Evolutionary conservation across 2,113 vertebrate genomes (phyloP), one percentile per base, ranked within the genome.

Genomic region (Zingel zingel): DNA sequence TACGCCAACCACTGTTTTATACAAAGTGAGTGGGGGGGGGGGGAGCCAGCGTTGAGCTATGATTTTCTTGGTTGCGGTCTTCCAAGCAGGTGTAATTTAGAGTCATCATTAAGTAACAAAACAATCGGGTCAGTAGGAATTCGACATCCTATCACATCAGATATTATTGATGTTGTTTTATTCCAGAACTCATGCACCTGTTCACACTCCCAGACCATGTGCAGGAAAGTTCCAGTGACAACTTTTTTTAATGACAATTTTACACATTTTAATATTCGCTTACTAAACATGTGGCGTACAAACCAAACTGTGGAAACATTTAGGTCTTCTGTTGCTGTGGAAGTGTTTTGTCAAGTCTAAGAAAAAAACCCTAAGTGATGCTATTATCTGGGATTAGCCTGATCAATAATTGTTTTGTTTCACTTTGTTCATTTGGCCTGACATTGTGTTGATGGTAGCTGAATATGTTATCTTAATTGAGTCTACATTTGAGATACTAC

Each of bases 221-320:
- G 27, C 27, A 27, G 27, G 27, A 27, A 27, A 27, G 27, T 27
- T 27, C 27, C 27, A 27, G 27, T 3, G 27, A 27, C 6, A 58
- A 58, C 13, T 6, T 27, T 58, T 59, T 30, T 67, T 59, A 59
- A 70, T 48, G 30, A 47, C 15, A 18, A 72, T 27, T 68, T 70
- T 25, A 18, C 14, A 18, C 45, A 30, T 18, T 43, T 43, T 16
- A 11, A 50, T 50, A 30, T 50, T 23, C 0, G 3, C 21, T 64
- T 12, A 23, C 19, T n/a, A 9, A 13, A 15, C 36, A 64, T 8
- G 15, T 16, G 48, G 48, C 18, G 15, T 58, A 50, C 27, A 72
- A 27, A 30, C 39, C 53, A 45, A 57, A 25, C 36, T 25, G 36
- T 19, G 2, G 6, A n/a, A 25, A 57, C 51, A 11, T 6, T 33